A percentile compares a stretch with the other conserved stretches of the same genome.
These are phyloP conservation scores for Trinorchestia longiramus DNA, from an alignment of 1,140 invertebrate genomes.

Conservation along the genomic window DNA sequence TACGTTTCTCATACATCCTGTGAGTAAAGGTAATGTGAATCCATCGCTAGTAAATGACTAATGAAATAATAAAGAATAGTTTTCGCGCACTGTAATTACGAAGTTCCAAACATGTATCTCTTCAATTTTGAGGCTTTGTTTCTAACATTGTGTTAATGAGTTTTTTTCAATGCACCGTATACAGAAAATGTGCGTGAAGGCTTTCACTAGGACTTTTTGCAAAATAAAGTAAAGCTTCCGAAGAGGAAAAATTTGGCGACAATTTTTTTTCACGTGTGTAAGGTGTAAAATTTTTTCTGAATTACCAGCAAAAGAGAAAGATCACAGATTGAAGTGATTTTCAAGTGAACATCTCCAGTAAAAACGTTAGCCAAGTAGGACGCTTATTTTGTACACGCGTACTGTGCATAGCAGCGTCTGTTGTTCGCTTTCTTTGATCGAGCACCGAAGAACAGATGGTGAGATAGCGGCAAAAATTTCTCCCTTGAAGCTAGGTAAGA, in stretches of 20 bases:
- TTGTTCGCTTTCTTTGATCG: background rate
- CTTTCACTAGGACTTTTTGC: background rate
- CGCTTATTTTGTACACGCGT: background rate
- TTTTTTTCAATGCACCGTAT: no score
- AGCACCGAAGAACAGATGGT: conserved; percentile 3
- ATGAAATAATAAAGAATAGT: no score
- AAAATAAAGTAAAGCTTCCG: background rate
- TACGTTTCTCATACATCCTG: no score
- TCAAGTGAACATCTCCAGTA: conserved; percentile 5
- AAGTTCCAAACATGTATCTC: no score
- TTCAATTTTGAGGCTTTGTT: no score
- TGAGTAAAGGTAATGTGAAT: no score
- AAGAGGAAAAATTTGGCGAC: background rate
- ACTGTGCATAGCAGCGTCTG: background rate
- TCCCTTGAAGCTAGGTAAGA: conserved; percentile 20
- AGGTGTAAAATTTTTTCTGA: background rate
- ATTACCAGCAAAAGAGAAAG: background rate
- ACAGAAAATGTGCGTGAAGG: no score
- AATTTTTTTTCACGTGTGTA: background rate
- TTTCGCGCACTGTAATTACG: no score
- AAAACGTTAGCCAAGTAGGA: background rate
- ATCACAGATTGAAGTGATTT: background rate
- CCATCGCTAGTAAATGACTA: no score
- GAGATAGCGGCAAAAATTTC: conserved; percentile 6
- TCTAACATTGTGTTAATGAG: no score